These are phyloP conservation scores for Amphipyra tragopoginis DNA, from an alignment of 2,888 invertebrate genomes.

Conservation along the genomic window DNA sequence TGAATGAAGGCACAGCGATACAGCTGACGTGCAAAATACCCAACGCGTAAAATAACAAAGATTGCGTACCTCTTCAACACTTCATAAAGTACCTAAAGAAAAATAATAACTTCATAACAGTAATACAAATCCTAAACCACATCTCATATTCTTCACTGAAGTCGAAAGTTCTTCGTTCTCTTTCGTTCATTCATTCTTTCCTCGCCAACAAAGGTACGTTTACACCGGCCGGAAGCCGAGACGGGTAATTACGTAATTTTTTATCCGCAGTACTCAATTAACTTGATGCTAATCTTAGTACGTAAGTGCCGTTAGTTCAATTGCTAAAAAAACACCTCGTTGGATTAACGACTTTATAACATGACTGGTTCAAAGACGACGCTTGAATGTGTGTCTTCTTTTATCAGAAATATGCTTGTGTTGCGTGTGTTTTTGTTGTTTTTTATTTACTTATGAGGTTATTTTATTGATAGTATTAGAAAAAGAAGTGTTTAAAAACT, in stretches of 20 bases:
- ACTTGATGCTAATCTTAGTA: conserved; percentile 57
- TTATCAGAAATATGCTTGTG: background rate
- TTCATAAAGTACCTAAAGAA: too few relatives aligned
- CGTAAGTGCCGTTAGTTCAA: conserved; percentile 47
- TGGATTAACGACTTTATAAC: conserved; percentile 38
- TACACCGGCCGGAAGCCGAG: conserved; percentile 50
- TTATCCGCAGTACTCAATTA: conserved; percentile 58
- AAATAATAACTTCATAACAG: too few relatives aligned
- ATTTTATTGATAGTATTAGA: too few relatives aligned
- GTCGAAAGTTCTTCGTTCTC: conserved; percentile 2
- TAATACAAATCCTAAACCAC: too few relatives aligned
- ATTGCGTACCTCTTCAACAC: too few relatives aligned
- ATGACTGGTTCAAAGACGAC: conserved; percentile 27
- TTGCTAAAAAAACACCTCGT: conserved; percentile 49
- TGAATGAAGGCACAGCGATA: too few relatives aligned
- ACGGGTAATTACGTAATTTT: conserved; percentile 58
- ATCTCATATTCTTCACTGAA: too few relatives aligned
- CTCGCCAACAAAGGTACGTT: conserved; percentile 18
- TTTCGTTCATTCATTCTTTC: conserved; percentile 25
- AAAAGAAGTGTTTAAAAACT: too few relatives aligned
- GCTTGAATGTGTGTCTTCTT: background rate
- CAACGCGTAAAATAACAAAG: too few relatives aligned
- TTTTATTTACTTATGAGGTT: too few relatives aligned
- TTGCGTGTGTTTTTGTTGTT: background rate
- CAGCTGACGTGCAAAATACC: too few relatives aligned